Base-by-base conservation (phyloP, 2,797 vertebrate genomes). In the Enoplosus armatus region DNA sequence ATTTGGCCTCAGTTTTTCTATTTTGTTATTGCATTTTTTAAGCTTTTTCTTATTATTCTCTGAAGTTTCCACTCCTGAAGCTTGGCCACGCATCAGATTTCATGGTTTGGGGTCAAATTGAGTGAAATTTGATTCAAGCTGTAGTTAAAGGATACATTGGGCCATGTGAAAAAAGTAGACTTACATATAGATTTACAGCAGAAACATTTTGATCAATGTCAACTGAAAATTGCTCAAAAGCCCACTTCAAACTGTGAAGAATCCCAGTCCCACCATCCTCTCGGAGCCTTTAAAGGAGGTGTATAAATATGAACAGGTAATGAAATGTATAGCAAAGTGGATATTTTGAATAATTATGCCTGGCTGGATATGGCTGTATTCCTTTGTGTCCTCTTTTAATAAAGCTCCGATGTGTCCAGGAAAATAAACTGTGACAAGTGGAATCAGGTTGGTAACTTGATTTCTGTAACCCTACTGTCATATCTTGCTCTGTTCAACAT, bases 401-500 rank as follows among this genome's bases (percentile, higher is more conserved):
- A 80, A 83, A 80, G 41, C 39, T 22, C 26, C 26, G 8, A 53
- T 77, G 66, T 33, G 67, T 77, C 22, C 26, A 2, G 22, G 65
- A 70, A 82, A 81, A 90, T 80, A 79, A 88, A 79, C 70, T 64
- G 72, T 72, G 85, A 78, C 77, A 82, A 75, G 79, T 55, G 47
- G 63, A 87, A 82, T 85, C 72, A 68, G 75, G 72, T 78, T 60
- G 77, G 66, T 68, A 64, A 78, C 68, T 79, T 74, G 72, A 85
- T 82, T 81, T 82, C 71, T 76, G 73, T 75, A 80, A 81, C 73
- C 80, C 55, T 0, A 22, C 63, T 50, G 48, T 82, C 81, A 60
- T 53, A 55, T 74, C 72, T 55, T 48, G 66, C 85, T 87, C 72
- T 53, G 86, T 86, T 86, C 68, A 20, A 87, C 87, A 87, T 88